A percentile compares a stretch with the other conserved stretches of the same genome.
These are phyloP conservation scores for Amaurobius ferox DNA, from an alignment of 2,888 invertebrate species.

Conservation along the genomic window DNA sequence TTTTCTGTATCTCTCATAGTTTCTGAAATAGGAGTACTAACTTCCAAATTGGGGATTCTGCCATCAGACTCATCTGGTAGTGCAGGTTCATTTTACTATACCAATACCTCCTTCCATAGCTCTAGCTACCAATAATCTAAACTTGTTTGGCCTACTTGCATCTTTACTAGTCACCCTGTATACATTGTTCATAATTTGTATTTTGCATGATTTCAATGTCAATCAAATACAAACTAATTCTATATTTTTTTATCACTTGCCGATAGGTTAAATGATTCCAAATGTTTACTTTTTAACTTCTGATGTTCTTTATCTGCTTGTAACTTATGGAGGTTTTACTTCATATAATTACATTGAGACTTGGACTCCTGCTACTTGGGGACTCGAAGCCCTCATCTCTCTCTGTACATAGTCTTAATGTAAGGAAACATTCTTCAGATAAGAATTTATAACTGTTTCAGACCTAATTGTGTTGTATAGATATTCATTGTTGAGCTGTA, in stretches of 20 bases:
- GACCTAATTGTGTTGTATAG: constrained; percentile 20
- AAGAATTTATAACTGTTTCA: constrained; percentile 20
- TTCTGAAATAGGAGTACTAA: too few species aligned
- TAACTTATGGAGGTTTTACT: constrained; percentile 18
- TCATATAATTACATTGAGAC: constrained; percentile 10
- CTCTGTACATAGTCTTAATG: constrained; percentile 19
- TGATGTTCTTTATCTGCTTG: not conserved
- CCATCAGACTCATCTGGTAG: too few species aligned
- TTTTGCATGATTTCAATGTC: too few species aligned
- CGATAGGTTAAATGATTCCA: not conserved
- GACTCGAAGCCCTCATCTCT: not conserved
- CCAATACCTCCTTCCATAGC: too few species aligned
- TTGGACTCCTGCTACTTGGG: not conserved
- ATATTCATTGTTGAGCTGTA: constrained; percentile 41
- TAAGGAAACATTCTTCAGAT: constrained; percentile 2
- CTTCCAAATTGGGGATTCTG: too few species aligned
- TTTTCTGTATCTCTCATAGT: too few species aligned
- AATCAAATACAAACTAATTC: not conserved
- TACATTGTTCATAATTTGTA: too few species aligned
- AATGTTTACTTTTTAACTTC: not conserved
- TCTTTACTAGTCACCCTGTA: too few species aligned
- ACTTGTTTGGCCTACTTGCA: too few species aligned
- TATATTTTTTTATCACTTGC: not conserved
- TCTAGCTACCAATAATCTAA: too few species aligned
- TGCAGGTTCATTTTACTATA: too few species aligned